Conservation (phyloP, 2,113 vertebrate genomes). For the Lasiurus borealis region DNA sequence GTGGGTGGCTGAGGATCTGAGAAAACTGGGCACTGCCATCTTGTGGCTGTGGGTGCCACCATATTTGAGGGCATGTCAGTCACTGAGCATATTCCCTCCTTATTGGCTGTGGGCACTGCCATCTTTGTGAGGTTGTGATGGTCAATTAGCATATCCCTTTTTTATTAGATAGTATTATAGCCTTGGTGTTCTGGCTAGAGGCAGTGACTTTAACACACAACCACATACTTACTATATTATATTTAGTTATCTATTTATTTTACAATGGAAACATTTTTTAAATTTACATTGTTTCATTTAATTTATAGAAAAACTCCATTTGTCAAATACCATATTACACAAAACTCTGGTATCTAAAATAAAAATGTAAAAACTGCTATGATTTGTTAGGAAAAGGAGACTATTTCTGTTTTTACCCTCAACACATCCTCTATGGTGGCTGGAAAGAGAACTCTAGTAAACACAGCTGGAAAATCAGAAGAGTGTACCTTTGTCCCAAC, state of each 20-base stretch:
- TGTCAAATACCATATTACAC: neutral
- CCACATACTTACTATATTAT: neutral
- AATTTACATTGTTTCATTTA: neutral
- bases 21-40: no score
- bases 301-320: neutral
- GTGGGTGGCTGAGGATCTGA: no score
- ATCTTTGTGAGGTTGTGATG: no score
- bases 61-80: no score
- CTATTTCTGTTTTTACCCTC: neutral
- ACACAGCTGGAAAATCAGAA: neutral
- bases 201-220: neutral
- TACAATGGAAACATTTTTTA: neutral
- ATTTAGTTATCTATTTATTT: neutral
- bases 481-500: neutral
- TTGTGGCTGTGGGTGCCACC: no score
- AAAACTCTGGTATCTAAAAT: neutral
- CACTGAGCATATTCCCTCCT: no score
- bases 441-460: neutral
- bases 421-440: neutral
- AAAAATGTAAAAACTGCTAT: neutral
- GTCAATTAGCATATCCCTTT: no score
- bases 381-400: neutral
- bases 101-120: no score
- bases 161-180: no score
- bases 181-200: neutral